Evolutionary conservation across 2,113 vertebrate genomes (phyloP).

Genomic region (Sylvietta virens): DNA sequence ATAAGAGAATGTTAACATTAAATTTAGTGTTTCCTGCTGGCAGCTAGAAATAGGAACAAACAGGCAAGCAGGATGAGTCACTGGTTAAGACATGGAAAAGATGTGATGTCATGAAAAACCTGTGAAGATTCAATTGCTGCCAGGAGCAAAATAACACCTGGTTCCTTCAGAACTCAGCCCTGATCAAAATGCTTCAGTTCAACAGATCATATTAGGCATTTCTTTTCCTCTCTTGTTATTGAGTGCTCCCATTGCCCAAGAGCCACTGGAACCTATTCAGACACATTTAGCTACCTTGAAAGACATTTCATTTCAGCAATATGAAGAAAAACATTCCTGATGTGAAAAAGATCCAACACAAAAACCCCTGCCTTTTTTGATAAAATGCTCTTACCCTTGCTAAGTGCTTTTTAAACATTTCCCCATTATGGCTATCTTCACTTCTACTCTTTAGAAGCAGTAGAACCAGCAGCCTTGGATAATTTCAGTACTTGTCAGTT

Average conservation of each 20-base stretch:
- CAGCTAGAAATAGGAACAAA: slow-evolving; percentile 59
- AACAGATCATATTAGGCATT: not conserved
- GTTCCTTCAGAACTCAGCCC: slow-evolving; percentile 2
- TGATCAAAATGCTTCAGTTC: slow-evolving; percentile 29
- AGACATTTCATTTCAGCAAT: not conserved
- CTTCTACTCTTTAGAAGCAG: not conserved
- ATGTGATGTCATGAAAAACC: slow-evolving; percentile 50
- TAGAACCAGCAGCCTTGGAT: not conserved
- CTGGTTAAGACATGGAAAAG: slow-evolving; percentile 45
- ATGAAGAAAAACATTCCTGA: not conserved
- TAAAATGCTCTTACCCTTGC: not conserved
- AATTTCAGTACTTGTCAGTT: not conserved
- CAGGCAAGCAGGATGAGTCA: slow-evolving; percentile 57
- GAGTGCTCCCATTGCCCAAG: not conserved
- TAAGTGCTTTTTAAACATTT: not conserved
- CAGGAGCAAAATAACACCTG: slow-evolving; percentile 56
- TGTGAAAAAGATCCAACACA: not conserved
- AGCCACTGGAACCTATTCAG: not conserved
- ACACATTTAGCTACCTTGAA: not conserved
- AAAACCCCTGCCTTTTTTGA: not conserved
- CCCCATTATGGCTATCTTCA: not conserved
- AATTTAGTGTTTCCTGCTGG: slow-evolving; percentile 20
- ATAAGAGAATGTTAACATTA: not conserved
- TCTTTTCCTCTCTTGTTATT: not conserved
- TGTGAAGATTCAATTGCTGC: slow-evolving; percentile 54